A percentile compares a stretch with the other conserved stretches of the same genome.
Evolutionary conservation across 2,888 invertebrate species (phyloP).

Genomic region (Hyles lineata): DNA sequence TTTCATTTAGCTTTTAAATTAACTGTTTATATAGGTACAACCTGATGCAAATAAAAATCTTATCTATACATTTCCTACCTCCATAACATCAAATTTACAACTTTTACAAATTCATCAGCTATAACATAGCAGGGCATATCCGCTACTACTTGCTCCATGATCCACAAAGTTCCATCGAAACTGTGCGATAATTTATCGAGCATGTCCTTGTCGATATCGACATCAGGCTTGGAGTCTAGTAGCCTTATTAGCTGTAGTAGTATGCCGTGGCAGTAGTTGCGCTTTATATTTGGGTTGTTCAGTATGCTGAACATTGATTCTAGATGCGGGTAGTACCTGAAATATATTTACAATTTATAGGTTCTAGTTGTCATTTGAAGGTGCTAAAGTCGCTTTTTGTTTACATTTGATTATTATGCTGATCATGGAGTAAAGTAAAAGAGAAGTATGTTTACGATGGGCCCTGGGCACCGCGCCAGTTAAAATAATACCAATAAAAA

Average conservation of each 20-base stretch:
- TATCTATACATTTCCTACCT: constrained; percentile 49
- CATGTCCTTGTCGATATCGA: constrained; percentile 38
- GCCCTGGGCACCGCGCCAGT: too few species aligned
- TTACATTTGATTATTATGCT: too few species aligned
- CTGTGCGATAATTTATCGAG: constrained; percentile 28
- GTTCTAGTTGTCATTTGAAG: constrained; percentile 37
- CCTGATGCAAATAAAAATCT: not conserved
- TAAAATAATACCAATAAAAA: too few species aligned
- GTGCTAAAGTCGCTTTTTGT: too few species aligned
- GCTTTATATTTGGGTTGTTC: constrained; percentile 47
- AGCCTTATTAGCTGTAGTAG: constrained; percentile 82
- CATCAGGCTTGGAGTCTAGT: constrained; percentile 53
- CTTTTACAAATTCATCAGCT: constrained; percentile 62
- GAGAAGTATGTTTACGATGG: too few species aligned
- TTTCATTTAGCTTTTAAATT: too few species aligned
- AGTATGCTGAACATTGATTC: constrained; percentile 31
- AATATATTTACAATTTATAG: not conserved
- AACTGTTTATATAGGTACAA: not conserved
- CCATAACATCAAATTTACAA: constrained; percentile 61
- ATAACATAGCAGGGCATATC: constrained; percentile 59
- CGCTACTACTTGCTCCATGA: constrained; percentile 48
- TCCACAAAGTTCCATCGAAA: constrained; percentile 46
- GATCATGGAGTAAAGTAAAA: too few species aligned
- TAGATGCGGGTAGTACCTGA: constrained; percentile 33
- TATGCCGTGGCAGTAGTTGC: constrained; percentile 86